Evolutionary conservation across 2,113 vertebrate species (phyloP).

Genomic region (Zapornia atra): DNA sequence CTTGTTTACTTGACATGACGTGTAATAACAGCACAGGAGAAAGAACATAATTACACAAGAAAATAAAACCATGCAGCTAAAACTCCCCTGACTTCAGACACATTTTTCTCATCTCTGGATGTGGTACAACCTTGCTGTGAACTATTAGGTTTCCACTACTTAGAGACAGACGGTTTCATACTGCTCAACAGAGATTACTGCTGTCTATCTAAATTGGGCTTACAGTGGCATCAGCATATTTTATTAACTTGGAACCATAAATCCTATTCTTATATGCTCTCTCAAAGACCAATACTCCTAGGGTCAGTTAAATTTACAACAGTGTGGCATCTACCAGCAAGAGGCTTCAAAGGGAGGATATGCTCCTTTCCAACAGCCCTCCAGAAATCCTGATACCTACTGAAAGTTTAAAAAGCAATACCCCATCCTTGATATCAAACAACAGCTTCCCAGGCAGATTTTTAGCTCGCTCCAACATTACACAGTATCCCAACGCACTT

Average conservation of each 20-base stretch:
- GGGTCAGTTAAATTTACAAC: constrained; percentile 64
- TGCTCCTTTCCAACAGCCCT: not conserved
- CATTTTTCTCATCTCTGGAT: constrained; percentile 58
- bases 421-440: not conserved
- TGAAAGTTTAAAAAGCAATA: not conserved
- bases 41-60: not conserved
- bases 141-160: constrained; percentile 56
- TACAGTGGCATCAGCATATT: constrained; percentile 70
- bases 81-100: constrained; percentile 25
- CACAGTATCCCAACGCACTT: not conserved
- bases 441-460: not conserved
- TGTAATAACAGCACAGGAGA: not conserved
- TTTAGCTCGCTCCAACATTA: not conserved
- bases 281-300: constrained; percentile 56
- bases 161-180: constrained; percentile 59
- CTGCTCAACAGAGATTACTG: constrained; percentile 67
- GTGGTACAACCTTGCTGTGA: constrained; percentile 63
- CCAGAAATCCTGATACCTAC: not conserved
- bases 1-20: not conserved
- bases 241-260: constrained; percentile 67
- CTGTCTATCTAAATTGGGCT: constrained; percentile 67
- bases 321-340: not conserved
- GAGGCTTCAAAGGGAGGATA: not conserved
- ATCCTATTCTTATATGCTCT: constrained; percentile 64
- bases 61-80: constrained; percentile 36